Conservation (phyloP, 2,113 vertebrate species). For the Hyla sarda region DNA sequence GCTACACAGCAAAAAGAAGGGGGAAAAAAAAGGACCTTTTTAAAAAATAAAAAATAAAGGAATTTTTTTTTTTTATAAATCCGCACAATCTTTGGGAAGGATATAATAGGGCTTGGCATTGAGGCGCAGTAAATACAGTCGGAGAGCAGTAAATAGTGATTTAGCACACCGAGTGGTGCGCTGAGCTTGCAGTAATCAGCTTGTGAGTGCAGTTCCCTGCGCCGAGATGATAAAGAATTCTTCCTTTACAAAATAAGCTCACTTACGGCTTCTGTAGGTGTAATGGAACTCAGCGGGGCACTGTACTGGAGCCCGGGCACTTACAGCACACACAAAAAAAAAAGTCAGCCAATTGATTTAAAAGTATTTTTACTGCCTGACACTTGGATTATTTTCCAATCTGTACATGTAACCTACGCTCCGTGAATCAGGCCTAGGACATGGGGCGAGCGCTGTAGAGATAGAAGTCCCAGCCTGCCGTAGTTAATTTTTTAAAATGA, state of each 20-base stretch:
- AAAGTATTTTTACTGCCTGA: conserved; percentile 34
- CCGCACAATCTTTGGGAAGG: background rate
- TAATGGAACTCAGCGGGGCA: conserved; percentile 42
- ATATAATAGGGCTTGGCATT: conserved; percentile 40
- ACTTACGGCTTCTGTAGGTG: conserved; percentile 52
- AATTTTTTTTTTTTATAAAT: conserved; percentile 44
- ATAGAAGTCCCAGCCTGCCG: background rate
- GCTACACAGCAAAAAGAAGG: background rate
- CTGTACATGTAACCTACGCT: conserved; percentile 30
- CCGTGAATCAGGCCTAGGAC: background rate
- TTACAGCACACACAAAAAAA: conserved; percentile 46
- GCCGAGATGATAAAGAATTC: conserved; percentile 46
- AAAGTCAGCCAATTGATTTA: conserved; percentile 49
- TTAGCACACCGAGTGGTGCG: conserved; percentile 46
- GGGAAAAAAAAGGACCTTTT: conserved; percentile 8
- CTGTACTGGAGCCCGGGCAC: background rate
- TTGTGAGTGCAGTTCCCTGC: conserved; percentile 48
- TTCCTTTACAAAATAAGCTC: conserved; percentile 54
- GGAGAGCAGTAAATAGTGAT: conserved; percentile 54
- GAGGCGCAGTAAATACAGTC: conserved; percentile 38
- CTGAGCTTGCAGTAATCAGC: conserved; percentile 49
- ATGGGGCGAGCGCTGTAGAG: background rate
- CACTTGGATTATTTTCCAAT: conserved; percentile 34
- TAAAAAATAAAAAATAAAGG: no score
- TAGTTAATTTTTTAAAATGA: no score